A percentile compares a stretch with the other conserved stretches of the same genome.
Conservation (phyloP, 1,140 invertebrate genomes). For the Campoletis sonorensis region DNA sequence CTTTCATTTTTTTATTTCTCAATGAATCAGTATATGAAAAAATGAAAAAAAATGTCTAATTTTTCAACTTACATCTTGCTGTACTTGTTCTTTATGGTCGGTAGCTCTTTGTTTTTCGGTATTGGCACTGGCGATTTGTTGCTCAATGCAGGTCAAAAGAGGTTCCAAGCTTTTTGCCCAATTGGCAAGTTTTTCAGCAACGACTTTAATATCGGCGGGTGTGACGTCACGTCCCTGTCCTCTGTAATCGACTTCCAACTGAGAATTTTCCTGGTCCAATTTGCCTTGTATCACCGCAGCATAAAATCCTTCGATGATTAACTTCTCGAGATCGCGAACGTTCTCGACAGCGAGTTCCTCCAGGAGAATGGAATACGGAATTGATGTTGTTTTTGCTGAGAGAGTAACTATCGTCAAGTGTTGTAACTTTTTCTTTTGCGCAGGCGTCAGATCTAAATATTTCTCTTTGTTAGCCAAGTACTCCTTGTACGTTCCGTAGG, state of each 20-base stretch:
- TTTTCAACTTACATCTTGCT: conserved; percentile 78
- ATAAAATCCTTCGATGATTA: conserved; percentile 98
- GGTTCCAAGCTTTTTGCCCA: conserved; percentile 95
- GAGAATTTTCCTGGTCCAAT: conserved; percentile 95
- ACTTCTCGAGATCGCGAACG: conserved; percentile 95
- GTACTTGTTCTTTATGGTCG: conserved; percentile 88
- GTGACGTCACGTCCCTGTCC: conserved; percentile 92
- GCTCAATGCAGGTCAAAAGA: conserved; percentile 92
- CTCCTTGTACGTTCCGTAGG: conserved; percentile 95
- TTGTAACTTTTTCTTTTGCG: conserved; percentile 93
- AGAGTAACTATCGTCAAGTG: conserved; percentile 97
- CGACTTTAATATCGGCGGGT: conserved; percentile 84
- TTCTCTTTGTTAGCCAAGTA: conserved; percentile 87
- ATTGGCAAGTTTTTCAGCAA: conserved; percentile 87
- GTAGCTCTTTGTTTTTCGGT: conserved; percentile 88
- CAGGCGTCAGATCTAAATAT: conserved; percentile 86
- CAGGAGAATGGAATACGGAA: conserved; percentile 91
- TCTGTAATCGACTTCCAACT: conserved; percentile 94
- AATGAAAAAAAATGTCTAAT: neutral
- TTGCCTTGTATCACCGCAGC: conserved; percentile 97
- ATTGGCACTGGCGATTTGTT: conserved; percentile 93
- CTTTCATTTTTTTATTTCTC: no score
- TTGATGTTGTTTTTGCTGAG: conserved; percentile 93
- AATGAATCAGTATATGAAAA: no score
- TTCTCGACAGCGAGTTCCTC: conserved; percentile 94